These are phyloP conservation scores for Danio choprae DNA, from an alignment of 2,797 vertebrate species.

Conservation along the genomic window DNA sequence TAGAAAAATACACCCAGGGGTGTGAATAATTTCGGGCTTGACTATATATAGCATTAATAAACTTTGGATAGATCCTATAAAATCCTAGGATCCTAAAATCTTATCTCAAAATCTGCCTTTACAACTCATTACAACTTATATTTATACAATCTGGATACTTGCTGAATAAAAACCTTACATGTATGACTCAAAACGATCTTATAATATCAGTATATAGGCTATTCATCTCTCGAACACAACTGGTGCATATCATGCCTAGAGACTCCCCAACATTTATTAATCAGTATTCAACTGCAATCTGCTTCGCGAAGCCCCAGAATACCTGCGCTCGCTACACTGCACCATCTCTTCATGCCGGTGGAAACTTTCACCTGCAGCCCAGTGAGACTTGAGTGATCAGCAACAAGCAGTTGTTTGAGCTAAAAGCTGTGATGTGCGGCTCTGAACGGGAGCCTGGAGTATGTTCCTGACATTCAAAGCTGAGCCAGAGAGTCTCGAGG, in stretches of 20 bases:
- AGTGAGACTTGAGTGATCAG: slow-evolving; percentile 54
- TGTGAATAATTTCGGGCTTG: no score
- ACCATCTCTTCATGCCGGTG: slow-evolving; percentile 59
- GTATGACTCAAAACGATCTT: neutral
- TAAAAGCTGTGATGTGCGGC: slow-evolving; percentile 69
- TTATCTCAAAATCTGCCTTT: no score
- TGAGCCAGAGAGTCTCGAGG: slow-evolving; percentile 57
- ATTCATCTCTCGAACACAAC: neutral
- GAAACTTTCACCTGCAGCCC: slow-evolving; percentile 59
- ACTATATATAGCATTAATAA: no score
- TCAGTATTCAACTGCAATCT: slow-evolving; percentile 7
- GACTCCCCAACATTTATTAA: neutral
- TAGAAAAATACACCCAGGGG: no score
- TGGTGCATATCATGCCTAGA: neutral
- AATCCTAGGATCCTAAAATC: no score
- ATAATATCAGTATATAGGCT: neutral
- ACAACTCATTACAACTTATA: no score
- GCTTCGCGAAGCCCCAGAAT: slow-evolving; percentile 56
- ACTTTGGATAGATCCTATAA: no score
- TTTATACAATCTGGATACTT: no score
- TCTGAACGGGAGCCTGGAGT: slow-evolving; percentile 58
- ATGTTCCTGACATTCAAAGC: slow-evolving; percentile 66
- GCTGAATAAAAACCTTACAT: no score
- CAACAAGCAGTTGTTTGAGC: slow-evolving; percentile 71
- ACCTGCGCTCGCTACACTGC: slow-evolving; percentile 47